phyloP scores from a whole-genome alignment of 1,140 invertebrate species.

The Pteromalus puparum region DNA sequence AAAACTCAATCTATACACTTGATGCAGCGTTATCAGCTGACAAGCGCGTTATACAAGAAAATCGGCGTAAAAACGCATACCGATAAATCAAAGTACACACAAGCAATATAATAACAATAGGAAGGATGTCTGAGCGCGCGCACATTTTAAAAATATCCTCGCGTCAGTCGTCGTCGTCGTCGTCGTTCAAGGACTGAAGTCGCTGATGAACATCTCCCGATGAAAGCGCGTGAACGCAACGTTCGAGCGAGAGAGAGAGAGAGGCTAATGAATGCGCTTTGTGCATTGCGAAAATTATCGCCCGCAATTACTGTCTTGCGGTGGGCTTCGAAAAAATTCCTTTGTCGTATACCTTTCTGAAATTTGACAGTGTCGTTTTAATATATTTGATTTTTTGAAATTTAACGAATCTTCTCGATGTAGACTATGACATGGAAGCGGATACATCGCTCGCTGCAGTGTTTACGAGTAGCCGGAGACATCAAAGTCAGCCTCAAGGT shows the following conservation, averaged over 20 bases:
- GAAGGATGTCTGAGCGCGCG: not conserved
- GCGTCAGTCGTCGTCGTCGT: slow-evolving; percentile 12
- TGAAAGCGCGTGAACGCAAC: not conserved
- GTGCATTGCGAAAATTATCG: slow-evolving; percentile 2
- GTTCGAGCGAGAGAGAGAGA: not conserved
- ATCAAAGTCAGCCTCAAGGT: not conserved
- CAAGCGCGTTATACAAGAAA: not conserved
- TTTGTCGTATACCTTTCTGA: no score
- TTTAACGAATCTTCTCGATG: no score
- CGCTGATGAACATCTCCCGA: not conserved
- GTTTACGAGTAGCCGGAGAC: not conserved
- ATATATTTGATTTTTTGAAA: no score
- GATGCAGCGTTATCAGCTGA: not conserved
- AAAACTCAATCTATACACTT: not conserved
- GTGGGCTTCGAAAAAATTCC: not conserved
- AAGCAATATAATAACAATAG: slow-evolving; percentile 19
- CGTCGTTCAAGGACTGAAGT: not conserved
- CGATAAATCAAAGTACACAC: slow-evolving; percentile 13
- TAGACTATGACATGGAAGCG: not conserved
- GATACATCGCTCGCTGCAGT: not conserved
- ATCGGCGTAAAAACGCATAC: slow-evolving; percentile 8
- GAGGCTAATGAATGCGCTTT: not conserved
- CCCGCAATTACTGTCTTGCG: slow-evolving; percentile 6
- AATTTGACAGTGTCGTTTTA: no score
- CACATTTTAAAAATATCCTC: slow-evolving; percentile 32